Evolutionary conservation across 2,113 vertebrate species (phyloP), one percentile per base, ranked within the genome.

Genomic region (Amphilophus citrinellus): DNA sequence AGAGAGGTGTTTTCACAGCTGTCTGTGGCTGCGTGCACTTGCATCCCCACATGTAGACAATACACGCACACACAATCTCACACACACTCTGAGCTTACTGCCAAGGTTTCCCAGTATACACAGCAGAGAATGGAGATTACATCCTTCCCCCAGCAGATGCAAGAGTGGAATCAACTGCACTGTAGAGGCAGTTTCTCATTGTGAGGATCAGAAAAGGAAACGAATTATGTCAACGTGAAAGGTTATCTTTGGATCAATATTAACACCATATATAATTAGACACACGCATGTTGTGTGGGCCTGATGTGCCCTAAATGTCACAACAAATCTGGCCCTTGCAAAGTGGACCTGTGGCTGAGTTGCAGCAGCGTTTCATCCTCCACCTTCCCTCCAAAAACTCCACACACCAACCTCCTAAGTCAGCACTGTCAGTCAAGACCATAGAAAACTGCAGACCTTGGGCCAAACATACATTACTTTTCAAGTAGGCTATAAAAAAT

Each of bases 1-100:
- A 9, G 44, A 39, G 59, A 77, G 20, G 66, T 92, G 89, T 92
- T 94, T 93, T 85, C 82, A 90, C 91, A 93, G 92, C 92, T 94
- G 89, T 83, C 81, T 8, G 66, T 20, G 80, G 84, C 84, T 76
- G 61, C 17, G 62, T 82, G 53, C 85, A 84, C 87, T 58, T 37
- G 35, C 63, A 76, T 22, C 78, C 60, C 39, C 59, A 79, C 58
- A 71, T 68, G 20, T 76, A 87, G 47, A 79, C 79, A 32, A 58
- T 35, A 37, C 80, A 60, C 61, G 37, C 61, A 5, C 61, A 20
- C 59, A 79, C 37, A 27, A 44, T 20, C 86, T 63, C 65, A 68
- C 80, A 61, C 79, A 61, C 65, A 30, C 68, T n/a, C 68, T 22
- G 84, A 60, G 80, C 61, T 86, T 82, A 84, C 79, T 87, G 87